Conservation (phyloP, 1,140 invertebrate species). For the Musca vetustissima region DNA sequence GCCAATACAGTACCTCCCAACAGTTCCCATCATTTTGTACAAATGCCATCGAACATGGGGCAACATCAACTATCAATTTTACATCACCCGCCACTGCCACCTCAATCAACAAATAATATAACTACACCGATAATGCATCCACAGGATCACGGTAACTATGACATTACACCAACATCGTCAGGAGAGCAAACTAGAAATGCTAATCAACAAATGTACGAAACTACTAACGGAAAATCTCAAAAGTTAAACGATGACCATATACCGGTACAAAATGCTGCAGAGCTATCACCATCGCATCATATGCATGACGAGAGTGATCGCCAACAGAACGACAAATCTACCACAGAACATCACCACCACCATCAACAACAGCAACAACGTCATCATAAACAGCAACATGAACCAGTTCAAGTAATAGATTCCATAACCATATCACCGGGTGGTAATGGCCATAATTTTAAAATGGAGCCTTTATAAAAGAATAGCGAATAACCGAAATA, state of each 20-base stretch:
- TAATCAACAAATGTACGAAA: neutral
- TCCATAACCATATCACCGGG: constrained; percentile 52
- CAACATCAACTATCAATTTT: constrained; percentile 37
- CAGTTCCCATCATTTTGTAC: constrained; percentile 35
- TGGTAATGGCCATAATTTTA: constrained; percentile 40
- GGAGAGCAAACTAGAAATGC: neutral
- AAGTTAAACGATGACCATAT: constrained; percentile 20
- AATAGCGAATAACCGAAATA: too few relatives aligned
- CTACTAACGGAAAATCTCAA: neutral
- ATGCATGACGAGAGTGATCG: constrained; percentile 1
- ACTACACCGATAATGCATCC: constrained; percentile 13
- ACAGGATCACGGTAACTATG: neutral
- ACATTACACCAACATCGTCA: neutral
- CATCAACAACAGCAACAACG: neutral
- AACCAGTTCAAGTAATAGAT: constrained; percentile 46
- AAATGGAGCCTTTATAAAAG: constrained; percentile 52
- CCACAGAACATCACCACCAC: neutral
- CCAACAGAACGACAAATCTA: too few relatives aligned
- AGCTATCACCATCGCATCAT: constrained; percentile 13
- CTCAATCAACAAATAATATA: constrained; percentile 1
- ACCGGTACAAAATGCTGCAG: constrained; percentile 9
- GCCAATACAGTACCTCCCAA: constrained; percentile 26
- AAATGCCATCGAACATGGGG: constrained; percentile 44
- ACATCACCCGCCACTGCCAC: constrained; percentile 3
- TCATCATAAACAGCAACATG: constrained; percentile 21